Base-by-base conservation (phyloP, 2,888 invertebrate species). In the Drosophila robusta region DNA sequence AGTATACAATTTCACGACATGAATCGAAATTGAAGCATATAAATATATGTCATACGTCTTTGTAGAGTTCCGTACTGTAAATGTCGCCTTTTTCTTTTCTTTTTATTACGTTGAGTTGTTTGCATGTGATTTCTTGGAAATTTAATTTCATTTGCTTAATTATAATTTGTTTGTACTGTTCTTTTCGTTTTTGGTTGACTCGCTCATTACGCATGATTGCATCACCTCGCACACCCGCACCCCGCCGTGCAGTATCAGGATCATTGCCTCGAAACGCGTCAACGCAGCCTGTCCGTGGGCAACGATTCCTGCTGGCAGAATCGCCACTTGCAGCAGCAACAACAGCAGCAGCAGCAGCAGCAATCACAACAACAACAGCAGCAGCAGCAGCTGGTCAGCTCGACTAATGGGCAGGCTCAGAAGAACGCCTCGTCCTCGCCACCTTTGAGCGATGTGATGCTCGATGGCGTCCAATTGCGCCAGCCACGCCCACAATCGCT, bases 281-380 rank as follows among this genome's bases (percentile, higher is more conserved):
- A 92, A 70, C 91, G 92, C 55, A 92, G 92, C 61, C 87, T 91
- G 18, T 92, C 92, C 32, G 92, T 92, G 68, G 92, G 92, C 77
- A 92, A 91, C 78, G 92, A 92, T 73, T 85, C 90, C 64, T 85
- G 90, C 65, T 92, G 90, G 91, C 90, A 90, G 69, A 90, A 90
- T 79, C 91, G 90, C n/a, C 91, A 90, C 55, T 57, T 84, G 47
- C 83, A 77, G 41, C 78, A 83, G 38, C 76, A 76, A 11, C 76
- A 77, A 18, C 76, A 73, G 5, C 78, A 70, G 26, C 80, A 66
- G 24, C 68, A 66, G 11, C 75, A 70, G 18, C 56, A 60, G 14
- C 76, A 75, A 18, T 69, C 69, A 12, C 68, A 46, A 7, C 73
- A 56, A 8, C 54, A 46, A 7, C 65, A 52, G 16, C 67, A 61